These are phyloP conservation scores for human (Homo sapiens) DNA, from an alignment of 2,113 vertebrate genomes.

Conservation along the genomic window DNA sequence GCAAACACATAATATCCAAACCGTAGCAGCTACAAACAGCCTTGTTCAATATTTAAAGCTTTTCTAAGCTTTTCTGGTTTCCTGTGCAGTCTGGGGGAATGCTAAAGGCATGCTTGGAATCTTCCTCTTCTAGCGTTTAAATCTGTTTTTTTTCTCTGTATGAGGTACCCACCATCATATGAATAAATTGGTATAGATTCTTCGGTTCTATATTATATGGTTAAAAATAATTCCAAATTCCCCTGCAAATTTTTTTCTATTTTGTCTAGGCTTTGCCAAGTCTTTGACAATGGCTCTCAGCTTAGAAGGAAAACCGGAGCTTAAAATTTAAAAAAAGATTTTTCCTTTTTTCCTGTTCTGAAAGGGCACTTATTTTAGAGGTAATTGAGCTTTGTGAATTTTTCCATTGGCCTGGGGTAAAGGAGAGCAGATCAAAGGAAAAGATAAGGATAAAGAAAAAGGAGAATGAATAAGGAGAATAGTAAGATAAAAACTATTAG, in stretches of 20 bases:
- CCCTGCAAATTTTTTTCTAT: neutral
- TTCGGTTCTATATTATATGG: neutral
- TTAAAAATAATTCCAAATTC: neutral
- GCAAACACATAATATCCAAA: neutral
- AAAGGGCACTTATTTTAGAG: neutral
- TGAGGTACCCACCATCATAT: neutral
- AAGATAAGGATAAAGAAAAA: neutral
- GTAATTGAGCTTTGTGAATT: neutral
- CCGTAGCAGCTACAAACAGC: too few species aligned
- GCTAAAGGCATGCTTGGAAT: neutral
- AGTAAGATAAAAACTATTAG: neutral
- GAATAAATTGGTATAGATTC: neutral
- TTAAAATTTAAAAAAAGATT: neutral
- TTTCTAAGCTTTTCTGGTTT: neutral
- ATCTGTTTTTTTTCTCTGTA: neutral
- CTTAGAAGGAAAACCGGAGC: neutral
- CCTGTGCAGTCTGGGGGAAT: too few species aligned
- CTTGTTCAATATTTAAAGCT: neutral
- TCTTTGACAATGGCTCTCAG: neutral
- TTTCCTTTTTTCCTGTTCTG: neutral
- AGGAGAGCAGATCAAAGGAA: neutral
- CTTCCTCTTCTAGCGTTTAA: neutral
- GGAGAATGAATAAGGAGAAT: neutral
- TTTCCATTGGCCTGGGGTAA: neutral
- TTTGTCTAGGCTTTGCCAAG: neutral